Evolutionary conservation across 2,888 invertebrate species (phyloP), one percentile per base, ranked within the genome.

Genomic region (Biston stratarius): DNA sequence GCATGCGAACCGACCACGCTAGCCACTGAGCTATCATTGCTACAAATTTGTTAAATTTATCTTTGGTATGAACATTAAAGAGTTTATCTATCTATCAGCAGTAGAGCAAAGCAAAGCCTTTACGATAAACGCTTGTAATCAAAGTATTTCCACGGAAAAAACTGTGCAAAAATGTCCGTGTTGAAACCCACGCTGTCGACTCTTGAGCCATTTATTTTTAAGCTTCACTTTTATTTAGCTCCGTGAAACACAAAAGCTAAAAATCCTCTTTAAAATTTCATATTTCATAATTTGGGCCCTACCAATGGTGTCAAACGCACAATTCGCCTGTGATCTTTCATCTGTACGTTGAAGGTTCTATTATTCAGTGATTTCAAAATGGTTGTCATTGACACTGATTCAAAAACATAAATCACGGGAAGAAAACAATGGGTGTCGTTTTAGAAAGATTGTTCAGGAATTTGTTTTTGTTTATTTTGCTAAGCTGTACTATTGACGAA

Each of bases 331-430:
- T 67, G 65, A 67, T 70, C 61, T 58, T 58, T 58, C 62, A 47
- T 56, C 57, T 59, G 56, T 55, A 55, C 42, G 53, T 64, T 68
- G 61, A n/a, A 65, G 53, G 62, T 67, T 64, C 64, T 56, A 56
- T 70, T 71, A 38, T 67, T 67, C 61, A 70, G 58, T 61, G 59
- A 49, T 61, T 68, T 53, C 57, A 48, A 52, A 73, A 60, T 63
- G 64, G 60, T 66, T 74, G 74, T 65, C 70, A 69, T 61, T 64
- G 66, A 62, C 73, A 73, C 67, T 71, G 64, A 63, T 47, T 51
- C n/a, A 34, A 38, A 63, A 63, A 60, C n/a, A 63, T 67, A 47
- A 67, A 64, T 67, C 49, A 51, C 45, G 15, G 42, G 53, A 42
- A 49, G 56, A 57, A 61, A 40, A 65, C 53, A 64, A 63, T 60